Evolutionary conservation across 2,113 vertebrate species (phyloP), one percentile per base, ranked within the genome.

Genomic region (Carassius gibelio): DNA sequence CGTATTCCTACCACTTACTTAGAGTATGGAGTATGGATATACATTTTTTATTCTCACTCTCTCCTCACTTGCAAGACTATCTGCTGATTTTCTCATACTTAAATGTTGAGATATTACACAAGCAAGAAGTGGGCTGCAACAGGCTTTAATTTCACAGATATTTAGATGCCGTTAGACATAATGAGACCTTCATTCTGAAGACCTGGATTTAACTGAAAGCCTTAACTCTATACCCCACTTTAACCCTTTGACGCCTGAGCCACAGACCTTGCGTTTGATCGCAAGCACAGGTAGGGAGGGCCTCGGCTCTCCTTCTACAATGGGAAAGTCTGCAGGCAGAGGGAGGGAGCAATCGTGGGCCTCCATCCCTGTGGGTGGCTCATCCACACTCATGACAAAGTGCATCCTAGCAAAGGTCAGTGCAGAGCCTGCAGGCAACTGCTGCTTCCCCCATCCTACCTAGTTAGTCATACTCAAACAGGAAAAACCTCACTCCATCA

Each of bases 401-500:
- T 88, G 85, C 81, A 85, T 85, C 66, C 15, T 69, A 86, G 87
- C 88, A 87, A 85, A 89, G 88, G 87, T 86, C 85, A 81, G n/a
- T 21, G 59, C 71, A 50, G 66, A 66, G 76, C 83, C 85, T 77
- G 85, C 87, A 83, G 86, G 87, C 88, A 84, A 30, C 75, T 62
- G 66, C 81, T 74, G 86, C 87, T 75, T 85, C 81, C 85, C 88
- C 85, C 89, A 84, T 85, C 85, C 88, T 83, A 75, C 75, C 52
- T 75, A 45, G 87, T 89, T 88, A 89, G 85, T 88, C 88, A 89
- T 88, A 48, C 50, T 34, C 68, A 78, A 57, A 59, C 59, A 26
- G 68, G 80, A 81, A 36, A 75, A 84, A 30, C 57, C 80, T 75
- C 82, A 66, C 82, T 77, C 83, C 68, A 82, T 85, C 83, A 77